A percentile compares a stretch with the other conserved stretches of the same genome.
Conservation (phyloP, 1,140 invertebrate genomes). For the Leptinotarsa defecta region DNA sequence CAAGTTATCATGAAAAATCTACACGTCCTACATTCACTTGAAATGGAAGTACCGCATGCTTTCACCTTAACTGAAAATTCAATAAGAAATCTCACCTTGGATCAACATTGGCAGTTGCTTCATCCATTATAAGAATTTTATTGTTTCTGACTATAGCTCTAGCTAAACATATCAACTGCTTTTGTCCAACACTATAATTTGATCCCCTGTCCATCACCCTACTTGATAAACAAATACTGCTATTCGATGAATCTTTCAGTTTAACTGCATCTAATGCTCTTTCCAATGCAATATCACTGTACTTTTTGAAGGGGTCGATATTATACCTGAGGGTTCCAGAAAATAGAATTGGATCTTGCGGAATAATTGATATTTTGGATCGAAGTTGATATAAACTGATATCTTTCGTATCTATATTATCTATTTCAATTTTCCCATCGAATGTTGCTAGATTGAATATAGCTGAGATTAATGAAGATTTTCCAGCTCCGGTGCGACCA, state of each 20-base stretch:
- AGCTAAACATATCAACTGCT: slow-evolving; percentile 73
- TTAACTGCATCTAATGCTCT: slow-evolving; percentile 66
- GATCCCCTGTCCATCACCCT: slow-evolving; percentile 65
- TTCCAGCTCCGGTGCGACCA: slow-evolving; percentile 81
- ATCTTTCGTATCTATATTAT: slow-evolving; percentile 67
- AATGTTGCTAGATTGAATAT: slow-evolving; percentile 71
- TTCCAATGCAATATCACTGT: slow-evolving; percentile 68
- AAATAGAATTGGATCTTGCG: slow-evolving; percentile 84
- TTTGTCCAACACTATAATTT: slow-evolving; percentile 76
- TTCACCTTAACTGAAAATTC: background rate
- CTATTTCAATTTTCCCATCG: slow-evolving; percentile 74
- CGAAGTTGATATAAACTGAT: slow-evolving; percentile 73
- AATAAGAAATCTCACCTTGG: slow-evolving; percentile 53
- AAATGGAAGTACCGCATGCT: too few relatives aligned
- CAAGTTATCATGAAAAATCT: too few relatives aligned
- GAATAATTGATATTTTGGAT: slow-evolving; percentile 79
- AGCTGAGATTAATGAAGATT: slow-evolving; percentile 77
- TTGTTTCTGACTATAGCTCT: slow-evolving; percentile 73
- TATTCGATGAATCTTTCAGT: slow-evolving; percentile 59
- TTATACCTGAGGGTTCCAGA: slow-evolving; percentile 79
- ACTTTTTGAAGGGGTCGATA: slow-evolving; percentile 81
- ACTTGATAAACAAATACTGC: slow-evolving; percentile 60
- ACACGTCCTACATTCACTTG: too few relatives aligned
- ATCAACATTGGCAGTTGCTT: slow-evolving; percentile 66
- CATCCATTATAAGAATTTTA: slow-evolving; percentile 67